A percentile compares a stretch with the other conserved stretches of the same genome.
phyloP scores from a whole-genome alignment of 2,888 invertebrate species.

The Lypha dubia region DNA sequence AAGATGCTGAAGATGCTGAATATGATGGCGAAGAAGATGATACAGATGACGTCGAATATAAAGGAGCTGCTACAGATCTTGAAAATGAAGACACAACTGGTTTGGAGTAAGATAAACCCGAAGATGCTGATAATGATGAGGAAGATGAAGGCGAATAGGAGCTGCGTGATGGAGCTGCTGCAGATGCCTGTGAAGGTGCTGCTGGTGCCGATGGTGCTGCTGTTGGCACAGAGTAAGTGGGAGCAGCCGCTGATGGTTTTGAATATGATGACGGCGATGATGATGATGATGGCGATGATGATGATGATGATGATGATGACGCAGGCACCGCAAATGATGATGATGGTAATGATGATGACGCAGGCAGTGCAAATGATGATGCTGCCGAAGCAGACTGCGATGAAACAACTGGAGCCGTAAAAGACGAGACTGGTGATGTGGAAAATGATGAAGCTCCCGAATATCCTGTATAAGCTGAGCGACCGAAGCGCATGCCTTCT shows the following conservation, averaged over 20 bases:
- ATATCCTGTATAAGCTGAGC: conserved; percentile 58
- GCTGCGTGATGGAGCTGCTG: conserved; percentile 54
- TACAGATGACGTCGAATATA: conserved; percentile 73
- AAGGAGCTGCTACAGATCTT: conserved; percentile 50
- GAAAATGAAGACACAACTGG: conserved; percentile 71
- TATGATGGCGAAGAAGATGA: conserved; percentile 35
- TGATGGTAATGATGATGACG: conserved; percentile 64
- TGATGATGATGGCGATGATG: conserved; percentile 70
- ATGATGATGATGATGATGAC: conserved; percentile 20
- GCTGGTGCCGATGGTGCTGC: conserved; percentile 69
- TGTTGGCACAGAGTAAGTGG: conserved; percentile 71
- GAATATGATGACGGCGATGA: conserved; percentile 44
- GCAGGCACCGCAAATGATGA: conserved; percentile 59
- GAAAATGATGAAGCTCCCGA: conserved; percentile 61
- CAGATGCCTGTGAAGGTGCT: conserved; percentile 53
- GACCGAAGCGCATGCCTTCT: conserved; percentile 76
- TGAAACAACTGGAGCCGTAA: conserved; percentile 57
- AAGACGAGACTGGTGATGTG: conserved; percentile 71
- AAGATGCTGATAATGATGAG: conserved; percentile 72
- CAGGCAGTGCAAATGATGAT: conserved; percentile 38
- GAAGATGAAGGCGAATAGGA: background rate
- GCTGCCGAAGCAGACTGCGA: conserved; percentile 49
- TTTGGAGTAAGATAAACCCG: conserved; percentile 75
- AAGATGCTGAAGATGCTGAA: background rate
- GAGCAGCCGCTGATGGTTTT: conserved; percentile 67